Evolutionary conservation across 2,113 vertebrate species (phyloP), one percentile per base, ranked within the genome.

Genomic region (Forbesichthys papilliferus): DNA sequence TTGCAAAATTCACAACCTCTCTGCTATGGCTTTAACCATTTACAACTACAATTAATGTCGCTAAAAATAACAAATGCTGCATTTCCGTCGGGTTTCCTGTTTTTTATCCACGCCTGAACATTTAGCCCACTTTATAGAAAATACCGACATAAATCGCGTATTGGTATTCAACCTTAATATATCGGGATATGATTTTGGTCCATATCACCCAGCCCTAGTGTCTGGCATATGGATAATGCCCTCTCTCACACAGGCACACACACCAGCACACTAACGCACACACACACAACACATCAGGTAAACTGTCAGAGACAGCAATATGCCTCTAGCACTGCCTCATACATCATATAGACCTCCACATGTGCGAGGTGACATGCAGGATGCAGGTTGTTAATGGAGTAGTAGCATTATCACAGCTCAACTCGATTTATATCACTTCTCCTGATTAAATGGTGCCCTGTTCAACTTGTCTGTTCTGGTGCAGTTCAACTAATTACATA

Each of bases 391-490:
- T 74, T 9, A 52, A 14, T 14, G 42, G 48, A 0, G 66, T 33
- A 11, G 36, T 18, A 9, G 55, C 52, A 49, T 46, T 20, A 11
- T 42, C 64, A 66, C 27, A 71, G 60, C 34, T 11, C 20, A 56
- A 48, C 46, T 9, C 49, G 20, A 66, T 68, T 51, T 53, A 56
- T 46, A 11, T 49, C 20, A 62, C 36, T 62, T 62, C 16, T 10
- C 5, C 59, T 64, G 79, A 72, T 62, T 70, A 55, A 71, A 74
- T 55, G 70, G 49, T 2, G 66, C 14, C 66, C 61, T 57, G 61
- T 59, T 56, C 36, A 42, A 4, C 3, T 42, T 42, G 36, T 42
- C 36, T 8, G 7, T 42, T 42, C 36, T 8, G 5, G 36, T 42
- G 36, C 36, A 42, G 36, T 42, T 42, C 4, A 42, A 42, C 36